Evolutionary conservation across 2,797 vertebrate species (phyloP).

Genomic region (Poecilia wingei): DNA sequence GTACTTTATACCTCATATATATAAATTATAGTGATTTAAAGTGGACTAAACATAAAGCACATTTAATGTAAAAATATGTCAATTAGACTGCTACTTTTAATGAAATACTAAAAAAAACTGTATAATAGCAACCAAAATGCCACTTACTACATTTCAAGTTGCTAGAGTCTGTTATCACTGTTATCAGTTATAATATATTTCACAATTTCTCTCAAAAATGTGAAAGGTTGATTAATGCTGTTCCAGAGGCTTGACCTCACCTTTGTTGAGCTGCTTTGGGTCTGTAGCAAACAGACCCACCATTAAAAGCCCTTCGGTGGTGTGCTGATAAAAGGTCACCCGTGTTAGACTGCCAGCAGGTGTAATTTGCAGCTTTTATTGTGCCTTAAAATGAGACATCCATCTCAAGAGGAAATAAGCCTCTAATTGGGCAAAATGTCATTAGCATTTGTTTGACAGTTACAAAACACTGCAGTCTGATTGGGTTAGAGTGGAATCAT

Average conservation of each 20-base stretch:
- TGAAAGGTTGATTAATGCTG: conserved; percentile 4
- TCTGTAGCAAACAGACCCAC: conserved; percentile 8
- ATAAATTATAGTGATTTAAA: background rate
- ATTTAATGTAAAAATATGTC: background rate
- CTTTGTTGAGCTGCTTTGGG: conserved; percentile 7
- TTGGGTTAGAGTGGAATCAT: conserved; percentile 15
- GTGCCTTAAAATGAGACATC: conserved; percentile 12
- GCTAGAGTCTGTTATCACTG: conserved; percentile 2
- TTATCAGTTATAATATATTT: background rate
- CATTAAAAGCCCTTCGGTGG: conserved; percentile 5
- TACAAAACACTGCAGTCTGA: conserved; percentile 18
- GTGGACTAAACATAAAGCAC: no score
- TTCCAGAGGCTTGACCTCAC: conserved; percentile 4
- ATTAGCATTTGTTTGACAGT: conserved; percentile 21
- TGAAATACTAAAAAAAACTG: background rate
- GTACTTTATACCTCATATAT: no score
- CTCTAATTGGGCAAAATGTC: conserved; percentile 34
- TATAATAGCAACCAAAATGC: background rate
- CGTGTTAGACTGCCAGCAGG: conserved; percentile 19
- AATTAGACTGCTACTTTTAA: background rate
- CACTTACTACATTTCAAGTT: background rate
- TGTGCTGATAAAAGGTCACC: conserved; percentile 37
- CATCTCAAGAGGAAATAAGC: conserved; percentile 8
- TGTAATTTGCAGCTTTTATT: conserved; percentile 40
- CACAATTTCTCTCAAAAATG: conserved; percentile 5